Evolutionary conservation across 2,888 invertebrate species (phyloP), one percentile per base, ranked within the genome.

Genomic region (Rhorus exstirpatorius): DNA sequence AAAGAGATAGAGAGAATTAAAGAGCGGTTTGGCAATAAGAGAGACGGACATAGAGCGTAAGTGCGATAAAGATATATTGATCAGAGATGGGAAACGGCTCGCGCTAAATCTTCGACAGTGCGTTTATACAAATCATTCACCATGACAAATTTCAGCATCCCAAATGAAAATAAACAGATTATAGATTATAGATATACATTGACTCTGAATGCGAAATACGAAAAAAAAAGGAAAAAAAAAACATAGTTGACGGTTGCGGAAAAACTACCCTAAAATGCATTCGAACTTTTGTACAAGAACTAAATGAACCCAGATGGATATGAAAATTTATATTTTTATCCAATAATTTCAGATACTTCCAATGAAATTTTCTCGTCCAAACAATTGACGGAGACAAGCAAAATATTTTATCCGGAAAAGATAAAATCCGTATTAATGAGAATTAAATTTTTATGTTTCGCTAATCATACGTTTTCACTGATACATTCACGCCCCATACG

Each of bases 41-140:
- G 10, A 1, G 21, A 19, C 19, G 17, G 60, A 19, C 38, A 61
- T 1, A 3, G 24, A 17, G 21, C n/a, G 61, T 3, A 41, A 44
- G 61, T 1, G 44, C 8, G 61, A 61, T 12, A 21, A 21, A 63
- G 63, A 44, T 21, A n/a, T 21, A 8, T 63, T 14, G n/a, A 38
- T 46, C 26, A 46, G 44, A 46, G 8, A 6, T 8, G 8, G 44
- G 38, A 60, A 60, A 60, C 19, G 63, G 38, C 44, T 63, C 63
- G 63, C 24, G 21, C 44, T 14, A 8, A 44, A 24, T 6, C 21
- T 44, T 19, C 14, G 60, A 21, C 21, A 61, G 24, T 24, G 2
- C n/a, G 46, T 24, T 46, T 10, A 46, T 46, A 46, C 26, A 46
- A 63, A 63, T 63, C 46, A 46, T 63, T 14, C 14, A 24, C 4